Evolutionary conservation across 2,888 invertebrate genomes (phyloP), one percentile per base, ranked within the genome.

Genomic region (Cephus pygmeus): DNA sequence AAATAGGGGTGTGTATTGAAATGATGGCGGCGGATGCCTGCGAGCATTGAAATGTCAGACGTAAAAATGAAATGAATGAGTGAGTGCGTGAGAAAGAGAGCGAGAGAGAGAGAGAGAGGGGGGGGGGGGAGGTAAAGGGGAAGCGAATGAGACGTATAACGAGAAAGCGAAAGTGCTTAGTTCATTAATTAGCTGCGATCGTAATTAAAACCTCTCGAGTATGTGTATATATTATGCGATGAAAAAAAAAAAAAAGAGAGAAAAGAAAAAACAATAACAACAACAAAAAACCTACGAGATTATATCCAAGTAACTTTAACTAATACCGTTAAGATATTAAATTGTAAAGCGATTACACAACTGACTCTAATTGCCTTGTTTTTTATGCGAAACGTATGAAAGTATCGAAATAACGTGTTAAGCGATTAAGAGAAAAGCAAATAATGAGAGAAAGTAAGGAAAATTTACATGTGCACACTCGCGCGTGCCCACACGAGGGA

Each of bases 321-420:
- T 23, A 23, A 56, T 56, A 56, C 56, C 23, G 23, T 56, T 56
- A 56, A 71, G 33, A 31, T 3, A 71, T 34, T 31, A 71, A 71
- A 34, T 33, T 71, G 71, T 71, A 71, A 71, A 33, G 71, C 34
- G 33, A 71, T 34, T 31, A 71, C 34, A 71, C 78, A 87, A 88
- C 90, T 90, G 88, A 89, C 89, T 90, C 89, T 89, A 89, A 90
- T 90, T 91, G 90, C 91, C 91, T 91, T 91, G 91, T 90, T 90
- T 90, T 90, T 90, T 90, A 90, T 89, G 90, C 89, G 87, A 88
- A 90, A 88, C 87, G 85, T 87, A 88, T 87, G 89, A 90, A 89
- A 90, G 89, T 90, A 90, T 88, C 86, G 86, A 74, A 89, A 79
- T 87, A 88, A 87, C 84, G 85, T 85, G 85, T 87, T 85, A 86